Percentiles rank a stretch among this genome's conserved stretches.
These are phyloP conservation scores for Falcaria lacertinaria DNA, from an alignment of 2,888 invertebrate species.

Conservation along the genomic window DNA sequence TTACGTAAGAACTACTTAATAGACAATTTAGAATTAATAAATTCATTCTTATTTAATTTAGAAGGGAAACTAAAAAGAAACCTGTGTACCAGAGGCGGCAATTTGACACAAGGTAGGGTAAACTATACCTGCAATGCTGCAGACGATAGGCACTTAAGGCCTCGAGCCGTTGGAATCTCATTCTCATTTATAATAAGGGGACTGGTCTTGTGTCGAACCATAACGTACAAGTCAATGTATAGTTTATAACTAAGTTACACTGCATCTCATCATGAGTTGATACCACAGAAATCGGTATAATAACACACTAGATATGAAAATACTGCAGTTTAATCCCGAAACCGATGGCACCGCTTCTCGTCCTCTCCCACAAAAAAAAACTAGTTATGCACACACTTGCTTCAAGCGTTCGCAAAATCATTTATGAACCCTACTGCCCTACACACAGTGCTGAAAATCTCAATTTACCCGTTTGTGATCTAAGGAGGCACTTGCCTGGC, in stretches of 20 bases:
- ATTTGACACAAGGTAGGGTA: neutral
- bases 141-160: neutral
- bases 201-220: neutral
- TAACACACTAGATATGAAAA: too few species aligned
- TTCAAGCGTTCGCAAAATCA: too few species aligned
- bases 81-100: constrained; percentile 2
- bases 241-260: constrained; percentile 3
- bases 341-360: too few species aligned
- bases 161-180: neutral
- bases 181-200: neutral
- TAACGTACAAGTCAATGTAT: neutral
- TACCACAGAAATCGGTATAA: too few species aligned
- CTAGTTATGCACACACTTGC: too few species aligned
- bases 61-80: neutral
- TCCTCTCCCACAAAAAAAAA: too few species aligned
- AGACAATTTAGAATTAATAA: neutral
- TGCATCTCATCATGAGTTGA: constrained; percentile 12
- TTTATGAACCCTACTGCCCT: too few species aligned
- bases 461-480: too few species aligned
- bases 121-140: neutral
- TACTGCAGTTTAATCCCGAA: too few species aligned
- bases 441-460: too few species aligned
- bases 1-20: too few species aligned
- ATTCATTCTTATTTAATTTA: neutral
- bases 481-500: too few species aligned